These are phyloP conservation scores for Hemicrepidius hirtus DNA, from an alignment of 2,888 invertebrate genomes.

Conservation along the genomic window DNA sequence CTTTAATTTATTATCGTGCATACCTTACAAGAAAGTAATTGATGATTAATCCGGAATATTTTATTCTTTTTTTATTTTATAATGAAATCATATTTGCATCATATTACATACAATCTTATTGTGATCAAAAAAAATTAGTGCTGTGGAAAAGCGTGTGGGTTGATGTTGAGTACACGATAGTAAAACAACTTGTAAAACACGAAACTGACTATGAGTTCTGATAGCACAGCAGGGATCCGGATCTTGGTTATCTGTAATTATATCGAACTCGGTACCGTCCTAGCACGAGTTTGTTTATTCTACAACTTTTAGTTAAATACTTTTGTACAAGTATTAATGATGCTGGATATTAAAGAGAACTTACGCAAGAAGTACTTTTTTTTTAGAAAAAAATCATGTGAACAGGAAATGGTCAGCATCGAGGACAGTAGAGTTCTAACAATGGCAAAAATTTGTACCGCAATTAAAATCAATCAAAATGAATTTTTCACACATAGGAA, in stretches of 20 bases:
- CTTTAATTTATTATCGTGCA: slow-evolving; percentile 30
- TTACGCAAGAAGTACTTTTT: too few relatives aligned
- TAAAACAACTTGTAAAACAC: slow-evolving; percentile 54
- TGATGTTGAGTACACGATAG: slow-evolving; percentile 50
- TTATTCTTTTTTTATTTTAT: too few relatives aligned
- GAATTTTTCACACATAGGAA: too few relatives aligned
- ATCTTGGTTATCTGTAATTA: slow-evolving; percentile 58
- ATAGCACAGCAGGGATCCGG: slow-evolving; percentile 57
- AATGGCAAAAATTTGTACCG: too few relatives aligned
- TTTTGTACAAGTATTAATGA: slow-evolving; percentile 15
- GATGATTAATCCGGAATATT: slow-evolving; percentile 28
- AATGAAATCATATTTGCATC: too few relatives aligned
- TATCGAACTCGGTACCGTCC: slow-evolving; percentile 53
- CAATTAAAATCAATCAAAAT: too few relatives aligned
- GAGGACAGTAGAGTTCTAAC: too few relatives aligned
- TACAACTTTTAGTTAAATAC: slow-evolving; percentile 22
- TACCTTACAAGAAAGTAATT: slow-evolving; percentile 29
- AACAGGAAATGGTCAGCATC: too few relatives aligned
- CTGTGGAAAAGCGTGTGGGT: slow-evolving; percentile 42
- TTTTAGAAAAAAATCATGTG: too few relatives aligned
- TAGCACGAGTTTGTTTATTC: slow-evolving; percentile 47
- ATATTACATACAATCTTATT: too few relatives aligned
- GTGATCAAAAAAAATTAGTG: slow-evolving; percentile 38
- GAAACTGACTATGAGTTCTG: slow-evolving; percentile 54
- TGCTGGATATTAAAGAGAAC: slow-evolving; percentile 17